These are phyloP conservation scores for Colletes collaris DNA, from an alignment of 2,888 invertebrate genomes.

Conservation along the genomic window DNA sequence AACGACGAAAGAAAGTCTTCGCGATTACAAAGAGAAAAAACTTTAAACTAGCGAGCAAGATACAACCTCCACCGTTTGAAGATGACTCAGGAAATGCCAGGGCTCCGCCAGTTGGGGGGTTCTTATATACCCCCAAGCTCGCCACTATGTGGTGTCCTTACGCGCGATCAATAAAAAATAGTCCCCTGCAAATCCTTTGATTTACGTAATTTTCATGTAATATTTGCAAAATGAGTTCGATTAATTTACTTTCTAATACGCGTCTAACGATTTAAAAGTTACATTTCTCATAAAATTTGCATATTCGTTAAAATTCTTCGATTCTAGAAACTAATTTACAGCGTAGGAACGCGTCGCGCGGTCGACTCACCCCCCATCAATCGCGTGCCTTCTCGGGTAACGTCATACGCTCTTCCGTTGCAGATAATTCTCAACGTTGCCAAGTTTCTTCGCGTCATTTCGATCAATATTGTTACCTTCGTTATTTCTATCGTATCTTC, in stretches of 20 bases:
- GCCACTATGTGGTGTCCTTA: slow-evolving; percentile 61
- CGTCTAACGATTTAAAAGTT: accelerated
- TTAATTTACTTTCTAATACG: accelerated
- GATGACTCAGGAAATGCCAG: slow-evolving; percentile 69
- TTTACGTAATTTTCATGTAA: background rate
- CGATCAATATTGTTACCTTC: slow-evolving; percentile 32
- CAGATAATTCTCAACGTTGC: slow-evolving; percentile 45
- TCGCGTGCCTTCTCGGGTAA: slow-evolving; percentile 33
- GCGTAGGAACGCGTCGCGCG: slow-evolving; percentile 48
- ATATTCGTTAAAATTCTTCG: background rate
- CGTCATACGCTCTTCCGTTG: slow-evolving; percentile 56
- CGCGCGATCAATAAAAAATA: slow-evolving; percentile 73
- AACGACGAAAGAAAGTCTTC: slow-evolving; percentile 45
- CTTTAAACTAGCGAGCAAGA: slow-evolving; percentile 66
- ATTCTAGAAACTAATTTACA: background rate
- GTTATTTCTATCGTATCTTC: slow-evolving; percentile 13
- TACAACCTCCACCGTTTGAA: slow-evolving; percentile 67
- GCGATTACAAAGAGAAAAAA: background rate
- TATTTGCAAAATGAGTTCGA: background rate
- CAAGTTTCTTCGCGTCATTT: slow-evolving; percentile 16
- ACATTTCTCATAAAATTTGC: slow-evolving; percentile 4
- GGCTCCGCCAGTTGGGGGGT: slow-evolving; percentile 40
- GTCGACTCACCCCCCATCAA: slow-evolving; percentile 42
- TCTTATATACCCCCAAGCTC: slow-evolving; percentile 69
- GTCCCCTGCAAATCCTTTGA: slow-evolving; percentile 55